Evolutionary conservation across 1,140 invertebrate genomes (phyloP).

Genomic region (Apocrypta bakeri): DNA sequence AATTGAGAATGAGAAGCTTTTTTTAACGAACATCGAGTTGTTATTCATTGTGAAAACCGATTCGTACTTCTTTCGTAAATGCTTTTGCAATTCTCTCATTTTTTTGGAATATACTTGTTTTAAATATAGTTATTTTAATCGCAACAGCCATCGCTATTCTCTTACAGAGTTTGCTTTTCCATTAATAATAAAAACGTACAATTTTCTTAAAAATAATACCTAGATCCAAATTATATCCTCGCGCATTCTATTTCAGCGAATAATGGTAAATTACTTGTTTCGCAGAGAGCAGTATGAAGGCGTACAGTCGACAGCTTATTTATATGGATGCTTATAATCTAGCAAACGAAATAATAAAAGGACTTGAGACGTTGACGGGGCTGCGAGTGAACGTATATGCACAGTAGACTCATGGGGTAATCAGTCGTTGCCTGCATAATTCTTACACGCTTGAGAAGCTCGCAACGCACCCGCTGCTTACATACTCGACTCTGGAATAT

Average conservation of each 20-base stretch:
- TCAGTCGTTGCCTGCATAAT: conserved; percentile 44
- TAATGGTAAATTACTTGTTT: conserved; percentile 4
- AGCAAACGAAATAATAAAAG: conserved; percentile 46
- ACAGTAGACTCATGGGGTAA: conserved; percentile 33
- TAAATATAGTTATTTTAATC: too few relatives aligned
- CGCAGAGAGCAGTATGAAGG: too few relatives aligned
- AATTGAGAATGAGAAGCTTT: too few relatives aligned
- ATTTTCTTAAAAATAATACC: not conserved
- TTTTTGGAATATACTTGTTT: too few relatives aligned
- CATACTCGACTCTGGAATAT: not conserved
- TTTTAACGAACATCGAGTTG: too few relatives aligned
- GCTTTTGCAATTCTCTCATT: not conserved
- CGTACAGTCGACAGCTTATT: conserved; percentile 27
- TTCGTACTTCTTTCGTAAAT: too few relatives aligned
- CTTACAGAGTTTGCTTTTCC: not conserved
- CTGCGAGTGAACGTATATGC: not conserved
- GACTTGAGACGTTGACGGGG: not conserved
- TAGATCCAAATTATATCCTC: conserved; percentile 12
- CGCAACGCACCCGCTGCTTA: not conserved
- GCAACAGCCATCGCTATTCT: not conserved
- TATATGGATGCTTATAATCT: conserved; percentile 13
- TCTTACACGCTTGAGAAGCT: conserved; percentile 37
- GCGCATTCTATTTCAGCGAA: not conserved
- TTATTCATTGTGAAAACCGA: too few relatives aligned
- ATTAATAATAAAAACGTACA: conserved; percentile 11